phyloP scores from a whole-genome alignment of 2,797 vertebrate species.

The Darevskia mixta region DNA sequence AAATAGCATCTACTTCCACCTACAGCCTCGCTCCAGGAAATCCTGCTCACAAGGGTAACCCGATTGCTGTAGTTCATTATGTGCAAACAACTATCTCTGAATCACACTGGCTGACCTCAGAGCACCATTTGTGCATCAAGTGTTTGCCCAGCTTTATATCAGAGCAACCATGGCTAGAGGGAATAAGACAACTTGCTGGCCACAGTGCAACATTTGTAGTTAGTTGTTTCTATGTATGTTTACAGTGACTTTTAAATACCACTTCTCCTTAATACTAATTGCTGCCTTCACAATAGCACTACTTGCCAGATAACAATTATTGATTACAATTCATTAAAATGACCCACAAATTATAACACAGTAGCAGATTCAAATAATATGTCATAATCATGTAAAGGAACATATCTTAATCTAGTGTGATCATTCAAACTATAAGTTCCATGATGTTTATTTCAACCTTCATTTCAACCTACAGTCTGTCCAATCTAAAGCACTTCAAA shows the following conservation, averaged over 20 bases:
- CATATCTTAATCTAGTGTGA: background rate
- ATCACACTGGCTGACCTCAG: too few species aligned
- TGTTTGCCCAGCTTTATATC: background rate
- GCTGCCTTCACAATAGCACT: background rate
- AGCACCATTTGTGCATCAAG: background rate
- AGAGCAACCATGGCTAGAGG: too few species aligned
- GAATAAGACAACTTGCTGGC: background rate
- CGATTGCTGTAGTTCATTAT: background rate
- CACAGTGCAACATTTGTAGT: background rate
- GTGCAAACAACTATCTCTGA: background rate
- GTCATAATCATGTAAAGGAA: background rate
- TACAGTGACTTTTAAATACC: fast-evolving
- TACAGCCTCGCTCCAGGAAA: background rate
- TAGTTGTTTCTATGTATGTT: background rate
- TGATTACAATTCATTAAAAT: background rate
- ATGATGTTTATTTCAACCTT: background rate
- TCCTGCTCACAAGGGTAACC: background rate
- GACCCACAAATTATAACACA: background rate
- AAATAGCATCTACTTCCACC: background rate
- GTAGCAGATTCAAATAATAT: constrained; percentile 3
- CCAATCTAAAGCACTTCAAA: background rate
- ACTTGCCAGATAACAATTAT: background rate
- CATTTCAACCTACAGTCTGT: background rate
- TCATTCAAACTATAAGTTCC: background rate
- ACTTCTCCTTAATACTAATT: background rate